Evolutionary conservation across 2,797 vertebrate species (phyloP).

Genomic region (Paratrypauchen microcephalus): DNA sequence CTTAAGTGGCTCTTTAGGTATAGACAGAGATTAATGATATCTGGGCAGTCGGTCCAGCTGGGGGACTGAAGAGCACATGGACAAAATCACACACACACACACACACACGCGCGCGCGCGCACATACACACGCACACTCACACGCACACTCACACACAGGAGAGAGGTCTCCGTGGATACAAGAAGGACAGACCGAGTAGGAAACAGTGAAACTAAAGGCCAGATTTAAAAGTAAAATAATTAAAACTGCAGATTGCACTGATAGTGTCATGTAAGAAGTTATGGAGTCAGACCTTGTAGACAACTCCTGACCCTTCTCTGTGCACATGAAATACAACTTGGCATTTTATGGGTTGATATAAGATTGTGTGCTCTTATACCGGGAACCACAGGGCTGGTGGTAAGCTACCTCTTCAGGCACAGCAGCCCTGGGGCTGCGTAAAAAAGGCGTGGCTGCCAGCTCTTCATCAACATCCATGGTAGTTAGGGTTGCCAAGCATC

Average conservation of each 20-base stretch:
- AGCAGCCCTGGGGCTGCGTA: no score
- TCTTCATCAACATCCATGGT: no score
- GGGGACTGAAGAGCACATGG: constrained; percentile 71
- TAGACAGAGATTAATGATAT: constrained; percentile 81
- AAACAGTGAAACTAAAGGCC: constrained; percentile 38
- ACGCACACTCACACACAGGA: constrained; percentile 27
- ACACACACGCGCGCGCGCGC: constrained; percentile 17
- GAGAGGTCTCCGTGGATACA: constrained; percentile 47
- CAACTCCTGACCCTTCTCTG: constrained; percentile 16
- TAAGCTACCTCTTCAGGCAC: not conserved
- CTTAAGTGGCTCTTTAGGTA: constrained; percentile 84
- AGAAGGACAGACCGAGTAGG: constrained; percentile 45
- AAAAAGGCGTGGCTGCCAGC: no score
- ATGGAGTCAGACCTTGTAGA: constrained; percentile 31
- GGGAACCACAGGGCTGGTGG: constrained; percentile 36
- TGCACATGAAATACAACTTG: constrained; percentile 15
- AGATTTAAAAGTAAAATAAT: constrained; percentile 1
- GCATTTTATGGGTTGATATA: constrained; percentile 6
- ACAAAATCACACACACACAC: constrained; percentile 49
- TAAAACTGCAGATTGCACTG: constrained; percentile 8
- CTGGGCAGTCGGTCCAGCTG: constrained; percentile 74
- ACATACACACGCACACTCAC: constrained; percentile 22
- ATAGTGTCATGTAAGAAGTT: constrained; percentile 4
- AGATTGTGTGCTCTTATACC: constrained; percentile 16
- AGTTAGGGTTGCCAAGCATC: no score